Evolutionary conservation across 2,797 vertebrate species (phyloP).

Genomic region (Eidolon dupreanum): DNA sequence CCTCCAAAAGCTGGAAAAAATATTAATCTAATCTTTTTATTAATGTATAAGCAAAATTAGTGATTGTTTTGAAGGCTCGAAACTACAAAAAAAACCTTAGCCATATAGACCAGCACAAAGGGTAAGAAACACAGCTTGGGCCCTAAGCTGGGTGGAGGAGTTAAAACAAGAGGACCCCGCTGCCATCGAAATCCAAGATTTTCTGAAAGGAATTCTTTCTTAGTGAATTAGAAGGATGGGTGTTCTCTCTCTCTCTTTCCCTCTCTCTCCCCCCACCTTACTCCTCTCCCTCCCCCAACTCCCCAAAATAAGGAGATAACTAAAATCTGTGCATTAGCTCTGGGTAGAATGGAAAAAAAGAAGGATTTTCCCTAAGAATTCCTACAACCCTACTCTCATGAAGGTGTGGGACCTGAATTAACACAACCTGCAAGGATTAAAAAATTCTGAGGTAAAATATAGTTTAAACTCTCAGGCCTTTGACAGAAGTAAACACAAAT

Average conservation of each 20-base stretch:
- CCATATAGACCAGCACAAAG: not conserved
- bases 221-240: not conserved
- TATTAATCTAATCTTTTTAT: not conserved
- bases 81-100: not conserved
- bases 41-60: not conserved
- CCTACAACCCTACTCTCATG: not conserved
- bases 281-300: too few relatives aligned
- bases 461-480: not conserved
- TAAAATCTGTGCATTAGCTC: not conserved
- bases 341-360: not conserved
- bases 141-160: not conserved
- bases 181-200: not conserved
- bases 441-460: not conserved
- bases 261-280: fast-evolving
- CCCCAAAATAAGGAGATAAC: not conserved
- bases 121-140: not conserved
- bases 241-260: too few relatives aligned
- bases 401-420: not conserved
- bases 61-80: not conserved
- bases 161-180: not conserved
- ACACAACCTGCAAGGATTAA: not conserved
- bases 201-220: not conserved
- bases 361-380: not conserved
- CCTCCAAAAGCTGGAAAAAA: not conserved
- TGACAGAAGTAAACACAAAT: not conserved